Base-by-base conservation (phyloP, 2,888 invertebrate genomes). In the Meganola albula region DNA sequence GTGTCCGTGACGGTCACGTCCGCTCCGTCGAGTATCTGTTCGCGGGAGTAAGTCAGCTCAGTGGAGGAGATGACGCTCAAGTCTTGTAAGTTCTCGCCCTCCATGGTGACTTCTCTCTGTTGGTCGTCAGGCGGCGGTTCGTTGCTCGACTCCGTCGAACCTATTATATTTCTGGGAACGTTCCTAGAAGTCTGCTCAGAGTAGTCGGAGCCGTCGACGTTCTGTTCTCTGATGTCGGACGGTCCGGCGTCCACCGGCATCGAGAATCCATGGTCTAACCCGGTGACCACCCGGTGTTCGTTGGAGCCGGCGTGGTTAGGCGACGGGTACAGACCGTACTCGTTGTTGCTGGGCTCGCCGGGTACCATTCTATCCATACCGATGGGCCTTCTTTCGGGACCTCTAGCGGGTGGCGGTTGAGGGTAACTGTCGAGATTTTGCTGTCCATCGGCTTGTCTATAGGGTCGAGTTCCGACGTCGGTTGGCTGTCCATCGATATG, bases 341-440 rank as follows among this genome's bases (percentile, higher is more conserved):
- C 77, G 40, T 68, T 74, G 26, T 87, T 85, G 53, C 88, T 88
- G 0, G 89, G 87, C 58, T 90, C 89, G 0, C 90, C 90, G 0
- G 90, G 89, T 8, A 90, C 87, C 89, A 90, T 89, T 29, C 90
- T 78, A 34, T 87, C 88, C 8, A 90, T 64, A 1, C 88, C 89
- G 22, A 87, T 76, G 0, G 88, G 89, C 14, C 88, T 76, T 28
- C 80, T 62, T 16, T 83, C 84, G 6, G 59, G 37, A 8, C 49
- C 65, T 33, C 73, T 61, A 5, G 33, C 51, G 1, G 68, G 27
- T 4, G 66, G 46, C 1, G 66, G 57, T 31, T 76, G 77, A n/a
- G 65, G 47, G 37, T 75, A 79, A 39, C 50, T 69, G 40, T 75
- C 78, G 4, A 70, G 59, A 1, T 65, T 75, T 39, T 74, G 79